phyloP scores from a whole-genome alignment of 2,113 vertebrate species.

The Ceyx cyanopectus region DNA sequence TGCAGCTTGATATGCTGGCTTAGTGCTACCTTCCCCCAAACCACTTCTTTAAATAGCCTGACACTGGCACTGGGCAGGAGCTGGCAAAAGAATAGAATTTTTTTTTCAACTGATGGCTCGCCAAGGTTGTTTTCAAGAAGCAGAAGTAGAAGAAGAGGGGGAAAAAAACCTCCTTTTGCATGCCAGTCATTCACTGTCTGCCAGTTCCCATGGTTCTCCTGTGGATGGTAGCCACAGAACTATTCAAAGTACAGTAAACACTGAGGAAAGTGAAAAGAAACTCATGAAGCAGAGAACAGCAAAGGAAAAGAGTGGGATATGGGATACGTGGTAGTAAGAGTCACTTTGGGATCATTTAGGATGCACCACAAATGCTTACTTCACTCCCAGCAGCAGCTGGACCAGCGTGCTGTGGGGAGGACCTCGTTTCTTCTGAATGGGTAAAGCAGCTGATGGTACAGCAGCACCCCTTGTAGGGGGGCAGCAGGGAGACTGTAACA shows the following conservation, averaged over 20 bases:
- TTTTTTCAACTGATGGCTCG: slow-evolving; percentile 48
- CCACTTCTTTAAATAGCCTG: slow-evolving; percentile 57
- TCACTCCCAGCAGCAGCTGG: background rate
- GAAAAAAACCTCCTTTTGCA: background rate
- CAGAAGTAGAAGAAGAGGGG: slow-evolving; percentile 11
- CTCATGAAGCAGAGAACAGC: slow-evolving; percentile 16
- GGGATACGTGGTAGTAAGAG: background rate
- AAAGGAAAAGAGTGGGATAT: background rate
- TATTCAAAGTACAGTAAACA: slow-evolving; percentile 56
- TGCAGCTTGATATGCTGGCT: background rate
- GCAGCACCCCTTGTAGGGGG: background rate
- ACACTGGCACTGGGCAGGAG: slow-evolving; percentile 56
- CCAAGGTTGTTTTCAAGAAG: slow-evolving; percentile 62
- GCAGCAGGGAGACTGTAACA: background rate
- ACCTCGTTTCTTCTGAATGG: background rate
- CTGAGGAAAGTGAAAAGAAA: slow-evolving; percentile 33
- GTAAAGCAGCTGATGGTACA: background rate
- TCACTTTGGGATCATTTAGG: background rate
- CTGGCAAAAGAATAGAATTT: slow-evolving; percentile 40
- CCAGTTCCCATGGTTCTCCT: slow-evolving; percentile 60
- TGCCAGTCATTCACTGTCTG: slow-evolving; percentile 56
- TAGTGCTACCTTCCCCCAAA: slow-evolving; percentile 14
- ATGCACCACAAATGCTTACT: background rate
- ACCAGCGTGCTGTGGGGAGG: background rate
- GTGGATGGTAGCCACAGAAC: slow-evolving; percentile 55